Base-by-base conservation (phyloP, 2,113 vertebrate genomes). In the Willisornis vidua region DNA sequence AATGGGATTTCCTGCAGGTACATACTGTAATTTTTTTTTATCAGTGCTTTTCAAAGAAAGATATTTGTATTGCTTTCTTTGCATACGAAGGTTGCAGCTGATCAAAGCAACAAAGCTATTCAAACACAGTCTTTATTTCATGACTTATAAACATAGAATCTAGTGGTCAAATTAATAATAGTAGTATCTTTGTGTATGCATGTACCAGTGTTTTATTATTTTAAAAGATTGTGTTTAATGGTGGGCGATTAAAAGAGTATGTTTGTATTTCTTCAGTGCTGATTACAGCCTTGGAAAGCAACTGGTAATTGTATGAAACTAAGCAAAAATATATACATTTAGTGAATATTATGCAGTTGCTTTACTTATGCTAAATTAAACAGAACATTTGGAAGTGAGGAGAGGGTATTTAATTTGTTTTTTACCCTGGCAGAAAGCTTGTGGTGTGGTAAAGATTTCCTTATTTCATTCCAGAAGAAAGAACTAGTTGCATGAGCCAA, bases 1-100 rank as follows among this genome's bases (percentile, higher is more conserved):
- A 97, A 99, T 99, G 99, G 99, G 99, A 97, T 99, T 99, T 97
- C 99, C 99, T 98, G 99, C 99, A 98, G 99, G 99, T 99, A 98
- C 93, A 96, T 96, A 66, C 90, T 96, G 70, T 97, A 43, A 39
- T 90, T 91, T 78, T 95, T 88, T 90, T 88, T 90, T 85, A 84
- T 93, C 91, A 94, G 76, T 82, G 2, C 93, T 97, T 77, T 97
- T 97, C 95, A 95, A 97, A 95, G 87, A 94, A 94, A 97, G 81
- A 84, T 97, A 62, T 59, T 57, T 88, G 79, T 91, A 58, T 85
- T 88, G 33, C 84, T 88, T 68, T 94, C 78, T 93, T 96, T 89
- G 92, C 61, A 81, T 91, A 71, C 88, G 70, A 96, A 97, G 85
- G 89, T 95, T 90, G 65, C 84, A 68, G 94, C 78, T 94, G 90